Conservation (phyloP, 92 coral and sea anemone species). For the Palythoa caribaeorum region DNA sequence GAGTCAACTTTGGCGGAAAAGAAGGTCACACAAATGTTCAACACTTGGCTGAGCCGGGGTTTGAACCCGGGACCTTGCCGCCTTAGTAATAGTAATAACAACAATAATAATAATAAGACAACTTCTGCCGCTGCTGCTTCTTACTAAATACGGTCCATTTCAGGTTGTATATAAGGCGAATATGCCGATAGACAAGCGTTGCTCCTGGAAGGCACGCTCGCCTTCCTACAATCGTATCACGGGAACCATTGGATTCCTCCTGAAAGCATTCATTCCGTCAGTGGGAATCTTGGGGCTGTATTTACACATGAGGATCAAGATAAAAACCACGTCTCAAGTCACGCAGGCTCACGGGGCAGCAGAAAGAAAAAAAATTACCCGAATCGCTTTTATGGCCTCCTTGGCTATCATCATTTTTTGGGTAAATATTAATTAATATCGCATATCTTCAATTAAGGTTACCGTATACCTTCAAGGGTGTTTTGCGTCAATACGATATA, state of each 20-base stretch:
- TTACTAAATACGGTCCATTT: not conserved
- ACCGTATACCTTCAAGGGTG: too few species aligned
- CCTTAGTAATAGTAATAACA: not conserved
- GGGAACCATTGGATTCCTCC: conserved; percentile 61
- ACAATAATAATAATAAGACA: not conserved
- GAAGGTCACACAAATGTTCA: too few species aligned
- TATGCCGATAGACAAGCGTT: conserved; percentile 67
- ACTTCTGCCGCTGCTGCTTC: not conserved
- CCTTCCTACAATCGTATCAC: conserved; percentile 49
- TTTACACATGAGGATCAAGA: conserved; percentile 75
- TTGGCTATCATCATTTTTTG: conserved; percentile 76
- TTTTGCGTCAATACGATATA: too few species aligned
- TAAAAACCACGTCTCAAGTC: conserved; percentile 53
- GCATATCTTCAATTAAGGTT: too few species aligned
- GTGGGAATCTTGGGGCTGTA: conserved; percentile 69
- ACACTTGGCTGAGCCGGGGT: too few species aligned
- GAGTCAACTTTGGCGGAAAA: too few species aligned
- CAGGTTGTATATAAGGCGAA: conserved; percentile 47
- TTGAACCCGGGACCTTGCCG: too few species aligned
- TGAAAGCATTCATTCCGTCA: conserved; percentile 79
- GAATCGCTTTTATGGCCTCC: conserved; percentile 74
- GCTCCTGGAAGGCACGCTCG: conserved; percentile 54
- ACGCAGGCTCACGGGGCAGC: conserved; percentile 56
- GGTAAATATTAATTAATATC: conserved; percentile 18
- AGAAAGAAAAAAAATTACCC: conserved; percentile 73